A percentile compares a stretch with the other conserved stretches of the same genome.
Evolutionary conservation across 2,797 vertebrate genomes (phyloP).

Genomic region (Hapalemur alaotrensis): DNA sequence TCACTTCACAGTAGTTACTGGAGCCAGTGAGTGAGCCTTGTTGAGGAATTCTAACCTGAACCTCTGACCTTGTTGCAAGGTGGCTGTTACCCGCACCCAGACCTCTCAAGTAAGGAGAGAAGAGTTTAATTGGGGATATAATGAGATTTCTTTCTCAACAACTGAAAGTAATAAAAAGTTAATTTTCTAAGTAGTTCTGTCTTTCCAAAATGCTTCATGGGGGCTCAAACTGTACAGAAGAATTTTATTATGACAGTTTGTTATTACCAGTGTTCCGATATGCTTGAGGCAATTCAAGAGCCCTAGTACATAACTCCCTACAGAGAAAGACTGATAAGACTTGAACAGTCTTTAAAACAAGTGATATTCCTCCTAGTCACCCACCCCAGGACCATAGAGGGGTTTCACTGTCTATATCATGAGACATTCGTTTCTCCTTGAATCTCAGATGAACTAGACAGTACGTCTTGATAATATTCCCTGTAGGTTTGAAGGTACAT

Average conservation of each 20-base stretch:
- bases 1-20: neutral
- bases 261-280: neutral
- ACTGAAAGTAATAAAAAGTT: conserved; percentile 48
- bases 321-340: neutral
- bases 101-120: conserved; percentile 34
- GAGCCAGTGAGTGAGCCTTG: neutral
- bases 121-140: neutral
- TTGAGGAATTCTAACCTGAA: neutral
- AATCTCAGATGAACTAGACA: neutral
- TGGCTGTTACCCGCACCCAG: neutral
- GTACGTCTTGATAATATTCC: neutral
- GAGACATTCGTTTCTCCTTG: neutral
- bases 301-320: neutral
- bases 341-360: neutral
- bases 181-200: conserved; percentile 62
- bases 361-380: neutral
- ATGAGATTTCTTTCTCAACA: conserved; percentile 56
- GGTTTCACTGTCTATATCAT: conserved; percentile 16
- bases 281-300: neutral
- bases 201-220: conserved; percentile 50
- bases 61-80: neutral
- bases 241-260: neutral
- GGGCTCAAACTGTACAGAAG: neutral
- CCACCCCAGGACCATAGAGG: neutral
- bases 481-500: neutral